Conservation (phyloP, 1,140 invertebrate species). For the Orius laevigatus region DNA sequence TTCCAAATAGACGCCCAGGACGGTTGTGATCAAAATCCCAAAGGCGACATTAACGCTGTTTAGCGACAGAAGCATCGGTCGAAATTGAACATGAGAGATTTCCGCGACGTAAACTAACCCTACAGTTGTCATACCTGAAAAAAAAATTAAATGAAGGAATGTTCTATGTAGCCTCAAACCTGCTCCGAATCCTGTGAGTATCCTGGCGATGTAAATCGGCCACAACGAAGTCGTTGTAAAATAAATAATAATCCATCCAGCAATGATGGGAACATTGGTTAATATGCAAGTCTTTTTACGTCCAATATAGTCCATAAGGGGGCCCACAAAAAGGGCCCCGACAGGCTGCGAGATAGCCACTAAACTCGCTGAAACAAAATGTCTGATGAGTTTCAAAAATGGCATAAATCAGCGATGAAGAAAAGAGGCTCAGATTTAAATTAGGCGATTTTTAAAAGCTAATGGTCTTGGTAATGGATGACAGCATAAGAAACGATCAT, state of each 20-base stretch:
- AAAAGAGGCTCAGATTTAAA: too few species aligned
- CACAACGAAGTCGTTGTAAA: conserved; percentile 9
- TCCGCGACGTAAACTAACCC: conserved; percentile 38
- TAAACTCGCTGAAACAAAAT: conserved; percentile 33
- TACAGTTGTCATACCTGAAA: conserved; percentile 32
- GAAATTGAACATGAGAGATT: conserved; percentile 32
- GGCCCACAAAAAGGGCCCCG: conserved; percentile 34
- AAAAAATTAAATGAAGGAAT: not conserved
- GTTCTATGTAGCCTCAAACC: conserved; percentile 20
- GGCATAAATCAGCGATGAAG: too few species aligned
- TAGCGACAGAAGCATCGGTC: conserved; percentile 35
- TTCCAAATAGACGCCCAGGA: conserved; percentile 26
- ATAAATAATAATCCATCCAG: conserved; percentile 39
- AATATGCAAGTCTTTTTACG: conserved; percentile 37
- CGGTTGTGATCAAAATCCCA: conserved; percentile 33
- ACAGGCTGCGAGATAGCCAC: conserved; percentile 35
- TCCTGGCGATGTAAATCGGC: conserved; percentile 28
- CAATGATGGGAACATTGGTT: conserved; percentile 34
- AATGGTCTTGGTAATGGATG: too few species aligned
- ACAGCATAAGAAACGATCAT: too few species aligned
- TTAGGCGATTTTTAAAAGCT: too few species aligned
- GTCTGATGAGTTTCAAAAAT: too few species aligned
- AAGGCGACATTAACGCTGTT: conserved; percentile 31
- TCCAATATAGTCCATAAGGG: conserved; percentile 46
- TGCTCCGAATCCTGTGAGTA: conserved; percentile 32